These are phyloP conservation scores for Tachypleus tridentatus DNA, from an alignment of 1,140 invertebrate genomes.

Conservation along the genomic window DNA sequence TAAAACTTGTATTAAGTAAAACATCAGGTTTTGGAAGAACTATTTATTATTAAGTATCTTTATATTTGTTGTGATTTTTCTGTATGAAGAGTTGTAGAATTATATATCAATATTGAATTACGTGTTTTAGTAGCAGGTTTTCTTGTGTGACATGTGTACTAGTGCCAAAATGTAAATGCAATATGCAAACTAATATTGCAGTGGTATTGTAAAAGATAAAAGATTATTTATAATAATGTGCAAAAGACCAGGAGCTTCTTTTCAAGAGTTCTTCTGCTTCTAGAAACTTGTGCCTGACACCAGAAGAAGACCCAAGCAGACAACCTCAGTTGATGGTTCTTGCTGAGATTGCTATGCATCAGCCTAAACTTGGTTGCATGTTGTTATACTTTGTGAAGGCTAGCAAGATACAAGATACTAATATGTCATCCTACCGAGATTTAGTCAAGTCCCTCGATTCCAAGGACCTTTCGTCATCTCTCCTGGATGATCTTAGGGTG, in stretches of 20 bases:
- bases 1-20: no score
- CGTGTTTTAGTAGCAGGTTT: no score
- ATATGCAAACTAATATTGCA: no score
- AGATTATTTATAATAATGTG: no score
- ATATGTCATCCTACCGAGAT: conserved; percentile 24
- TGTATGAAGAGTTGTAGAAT: no score
- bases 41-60: no score
- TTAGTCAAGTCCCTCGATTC: conserved; percentile 23
- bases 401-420: conserved; percentile 32
- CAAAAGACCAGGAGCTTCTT: background rate
- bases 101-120: no score
- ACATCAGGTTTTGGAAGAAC: no score
- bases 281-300: conserved; percentile 52
- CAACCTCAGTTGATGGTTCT: conserved; percentile 57
- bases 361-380: conserved; percentile 65
- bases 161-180: no score
- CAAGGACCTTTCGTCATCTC: conserved; percentile 21
- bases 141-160: no score
- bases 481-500: conserved; percentile 23
- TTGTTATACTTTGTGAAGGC: conserved; percentile 77
- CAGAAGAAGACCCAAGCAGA: conserved; percentile 58
- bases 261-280: conserved; percentile 11
- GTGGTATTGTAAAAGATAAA: no score
- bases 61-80: no score
- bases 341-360: conserved; percentile 50